A percentile compares a stretch with the other conserved stretches of the same genome.
phyloP scores from a whole-genome alignment of 2,888 invertebrate species.

The Oeneis ivallda region DNA sequence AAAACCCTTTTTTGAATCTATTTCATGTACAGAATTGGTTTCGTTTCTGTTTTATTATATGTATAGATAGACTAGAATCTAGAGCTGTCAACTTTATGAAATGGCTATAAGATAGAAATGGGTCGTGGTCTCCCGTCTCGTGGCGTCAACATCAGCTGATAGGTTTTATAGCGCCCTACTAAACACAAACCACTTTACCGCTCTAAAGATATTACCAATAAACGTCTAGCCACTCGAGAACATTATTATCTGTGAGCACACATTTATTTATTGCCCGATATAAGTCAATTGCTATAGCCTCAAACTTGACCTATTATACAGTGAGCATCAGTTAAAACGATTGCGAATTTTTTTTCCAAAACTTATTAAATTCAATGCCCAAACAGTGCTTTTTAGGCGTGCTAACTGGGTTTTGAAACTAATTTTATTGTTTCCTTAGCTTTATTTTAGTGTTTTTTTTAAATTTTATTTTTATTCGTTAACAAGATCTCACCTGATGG shows the following conservation, averaged over 20 bases:
- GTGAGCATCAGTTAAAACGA: neutral
- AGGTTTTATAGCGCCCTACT: conserved; percentile 7
- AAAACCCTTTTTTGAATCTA: no score
- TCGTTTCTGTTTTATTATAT: no score
- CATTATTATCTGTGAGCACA: conserved; percentile 23
- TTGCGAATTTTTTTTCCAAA: neutral
- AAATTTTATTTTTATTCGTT: no score
- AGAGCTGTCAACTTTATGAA: conserved; percentile 5
- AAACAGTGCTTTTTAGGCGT: no score
- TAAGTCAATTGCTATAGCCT: conserved; percentile 59
- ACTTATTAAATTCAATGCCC: no score
- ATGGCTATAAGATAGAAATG: neutral
- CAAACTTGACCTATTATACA: conserved; percentile 66
- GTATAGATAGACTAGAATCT: conserved; percentile 2
- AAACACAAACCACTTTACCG: conserved; percentile 13
- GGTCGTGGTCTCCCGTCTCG: no score
- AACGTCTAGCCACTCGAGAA: conserved; percentile 21
- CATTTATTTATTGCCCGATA: conserved; percentile 38
- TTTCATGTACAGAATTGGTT: no score
- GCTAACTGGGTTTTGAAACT: no score
- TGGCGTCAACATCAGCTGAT: conserved; percentile 13
- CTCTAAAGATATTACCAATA: conserved; percentile 19
- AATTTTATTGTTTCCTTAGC: no score
- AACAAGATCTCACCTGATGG: no score
- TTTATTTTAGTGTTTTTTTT: no score